Evolutionary conservation across 2,797 vertebrate genomes (phyloP).

Genomic region (Lutra lutra): DNA sequence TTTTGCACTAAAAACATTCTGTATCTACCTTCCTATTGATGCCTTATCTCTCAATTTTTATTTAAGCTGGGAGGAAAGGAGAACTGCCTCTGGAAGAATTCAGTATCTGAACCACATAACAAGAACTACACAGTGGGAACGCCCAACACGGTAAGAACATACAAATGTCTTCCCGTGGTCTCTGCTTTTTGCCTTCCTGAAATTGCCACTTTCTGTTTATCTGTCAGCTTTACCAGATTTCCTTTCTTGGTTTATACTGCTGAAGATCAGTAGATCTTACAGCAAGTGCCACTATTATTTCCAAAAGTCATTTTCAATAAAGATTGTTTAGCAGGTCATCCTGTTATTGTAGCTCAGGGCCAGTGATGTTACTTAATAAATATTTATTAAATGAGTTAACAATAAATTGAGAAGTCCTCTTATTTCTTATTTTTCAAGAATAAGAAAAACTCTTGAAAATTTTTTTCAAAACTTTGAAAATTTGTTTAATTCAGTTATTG

Average conservation of each 20-base stretch:
- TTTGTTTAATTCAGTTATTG: conserved; percentile 7
- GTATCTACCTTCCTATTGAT: conserved; percentile 81
- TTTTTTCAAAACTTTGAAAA: not conserved
- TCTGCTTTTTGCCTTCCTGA: not conserved
- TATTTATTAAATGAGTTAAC: conserved; percentile 44
- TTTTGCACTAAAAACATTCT: conserved; percentile 73
- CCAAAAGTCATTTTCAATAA: not conserved
- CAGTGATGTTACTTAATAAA: not conserved
- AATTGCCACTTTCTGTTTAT: not conserved
- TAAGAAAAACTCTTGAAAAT: not conserved
- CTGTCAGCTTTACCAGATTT: conserved; percentile 31
- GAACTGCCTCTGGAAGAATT: conserved; percentile 96
- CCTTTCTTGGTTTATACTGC: conserved; percentile 36
- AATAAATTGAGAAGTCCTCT: not conserved
- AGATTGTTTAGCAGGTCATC: not conserved
- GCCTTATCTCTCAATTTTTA: conserved; percentile 83
- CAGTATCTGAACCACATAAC: conserved; percentile 98
- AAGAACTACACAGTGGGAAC: conserved; percentile 96
- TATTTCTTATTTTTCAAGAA: not conserved
- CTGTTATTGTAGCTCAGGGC: not conserved
- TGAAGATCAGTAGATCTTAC: conserved; percentile 10
- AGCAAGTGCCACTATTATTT: conserved; percentile 32
- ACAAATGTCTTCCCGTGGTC: not conserved
- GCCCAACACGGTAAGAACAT: conserved; percentile 93
- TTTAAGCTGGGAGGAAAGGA: conserved; percentile 96